phyloP scores from a whole-genome alignment of 2,888 invertebrate species.

The Portevinia maculata region DNA sequence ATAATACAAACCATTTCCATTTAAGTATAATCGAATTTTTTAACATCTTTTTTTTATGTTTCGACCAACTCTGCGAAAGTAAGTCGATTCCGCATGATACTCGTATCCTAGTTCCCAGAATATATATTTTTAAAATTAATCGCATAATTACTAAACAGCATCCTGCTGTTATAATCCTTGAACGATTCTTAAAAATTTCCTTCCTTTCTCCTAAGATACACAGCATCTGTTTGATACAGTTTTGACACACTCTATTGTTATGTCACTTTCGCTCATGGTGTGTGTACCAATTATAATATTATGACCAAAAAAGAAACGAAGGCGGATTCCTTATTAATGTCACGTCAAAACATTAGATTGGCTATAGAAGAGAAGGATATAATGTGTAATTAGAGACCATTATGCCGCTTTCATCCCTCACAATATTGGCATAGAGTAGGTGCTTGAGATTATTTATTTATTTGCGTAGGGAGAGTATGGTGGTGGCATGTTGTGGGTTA shows the following conservation, averaged over 20 bases:
- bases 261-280: conserved; percentile 33
- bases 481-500: conserved; percentile 65
- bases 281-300: conserved; percentile 55
- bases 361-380: conserved; percentile 43
- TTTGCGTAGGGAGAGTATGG: neutral
- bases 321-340: conserved; percentile 65
- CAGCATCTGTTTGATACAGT: conserved; percentile 66
- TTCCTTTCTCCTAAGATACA: conserved; percentile 1
- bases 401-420: conserved; percentile 51
- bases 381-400: conserved; percentile 60
- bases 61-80: no score
- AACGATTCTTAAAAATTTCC: conserved; percentile 12
- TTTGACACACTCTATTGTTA: conserved; percentile 21
- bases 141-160: conserved; percentile 38
- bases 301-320: conserved; percentile 37
- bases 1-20: no score
- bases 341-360: conserved; percentile 75
- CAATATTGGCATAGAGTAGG: conserved; percentile 37
- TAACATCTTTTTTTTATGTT: no score
- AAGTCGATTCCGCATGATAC: no score
- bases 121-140: neutral
- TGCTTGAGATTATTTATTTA: conserved; percentile 21
- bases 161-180: conserved; percentile 65
- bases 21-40: no score
- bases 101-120: neutral